These are phyloP conservation scores for Diglossa cyanea DNA, from an alignment of 2,797 vertebrate species.

Conservation along the genomic window DNA sequence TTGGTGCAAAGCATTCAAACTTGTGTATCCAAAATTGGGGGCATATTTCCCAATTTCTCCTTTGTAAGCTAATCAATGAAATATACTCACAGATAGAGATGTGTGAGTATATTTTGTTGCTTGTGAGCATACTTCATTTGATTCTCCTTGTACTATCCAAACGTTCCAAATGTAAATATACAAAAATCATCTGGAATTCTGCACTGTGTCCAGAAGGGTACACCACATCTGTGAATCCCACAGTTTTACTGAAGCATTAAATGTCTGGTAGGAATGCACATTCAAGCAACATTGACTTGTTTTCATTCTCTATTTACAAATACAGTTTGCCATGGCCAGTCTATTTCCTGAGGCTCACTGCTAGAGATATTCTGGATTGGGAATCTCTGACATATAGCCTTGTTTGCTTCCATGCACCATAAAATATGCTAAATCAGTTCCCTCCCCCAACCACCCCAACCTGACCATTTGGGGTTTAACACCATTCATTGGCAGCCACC, in stretches of 20 bases:
- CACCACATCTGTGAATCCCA: not conserved
- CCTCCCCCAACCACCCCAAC: not conserved
- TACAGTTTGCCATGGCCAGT: not conserved
- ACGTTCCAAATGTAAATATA: not conserved
- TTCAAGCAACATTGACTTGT: not conserved
- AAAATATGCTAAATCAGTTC: not conserved
- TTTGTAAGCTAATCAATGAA: not conserved
- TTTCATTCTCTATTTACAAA: not conserved
- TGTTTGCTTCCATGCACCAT: not conserved
- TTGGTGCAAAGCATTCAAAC: not conserved
- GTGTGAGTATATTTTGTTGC: too few relatives aligned
- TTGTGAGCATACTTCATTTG: too few relatives aligned
- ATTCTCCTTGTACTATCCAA: not conserved
- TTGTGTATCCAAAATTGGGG: not conserved
- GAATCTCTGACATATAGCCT: not conserved
- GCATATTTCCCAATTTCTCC: not conserved
- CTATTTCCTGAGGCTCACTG: not conserved
- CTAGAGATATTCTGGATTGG: not conserved
- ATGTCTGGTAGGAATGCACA: not conserved
- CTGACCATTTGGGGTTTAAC: not conserved
- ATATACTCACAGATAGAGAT: not conserved
- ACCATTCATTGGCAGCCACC: not conserved
- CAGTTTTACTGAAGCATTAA: not conserved
- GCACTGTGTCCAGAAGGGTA: not conserved
- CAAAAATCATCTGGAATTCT: not conserved